Evolutionary conservation across 1,140 invertebrate genomes (phyloP).

Genomic region (Drosophila serrata): DNA sequence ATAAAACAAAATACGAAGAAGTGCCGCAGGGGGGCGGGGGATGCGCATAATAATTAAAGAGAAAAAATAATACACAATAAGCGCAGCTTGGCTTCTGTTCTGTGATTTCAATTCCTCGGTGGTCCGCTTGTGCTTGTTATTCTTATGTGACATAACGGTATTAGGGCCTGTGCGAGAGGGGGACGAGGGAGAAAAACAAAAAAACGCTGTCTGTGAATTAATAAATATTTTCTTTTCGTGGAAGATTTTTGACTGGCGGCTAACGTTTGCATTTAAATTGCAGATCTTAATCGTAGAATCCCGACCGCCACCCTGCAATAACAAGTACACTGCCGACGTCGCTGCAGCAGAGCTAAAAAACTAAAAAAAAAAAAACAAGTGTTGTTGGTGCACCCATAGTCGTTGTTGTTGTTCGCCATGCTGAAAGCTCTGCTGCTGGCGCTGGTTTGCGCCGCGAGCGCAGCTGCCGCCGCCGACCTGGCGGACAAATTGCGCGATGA

Average conservation of each 20-base stretch:
- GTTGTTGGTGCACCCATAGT: constrained; percentile 33
- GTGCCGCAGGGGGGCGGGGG: constrained; percentile 40
- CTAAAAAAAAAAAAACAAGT: constrained; percentile 19
- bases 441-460: constrained; percentile 49
- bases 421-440: constrained; percentile 64
- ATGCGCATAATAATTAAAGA: constrained; percentile 68
- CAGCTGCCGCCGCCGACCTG: constrained; percentile 64
- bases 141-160: constrained; percentile 74
- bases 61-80: constrained; percentile 72
- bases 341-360: constrained; percentile 22
- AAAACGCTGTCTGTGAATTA: constrained; percentile 25
- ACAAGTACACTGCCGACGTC: constrained; percentile 68
- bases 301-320: constrained; percentile 33
- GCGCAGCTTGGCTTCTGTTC: constrained; percentile 50
- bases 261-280: constrained; percentile 62
- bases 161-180: constrained; percentile 27
- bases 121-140: constrained; percentile 47
- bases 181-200: constrained; percentile 23
- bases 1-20: constrained; percentile 25
- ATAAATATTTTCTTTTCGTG: constrained; percentile 33
- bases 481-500: constrained; percentile 85
- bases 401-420: constrained; percentile 30
- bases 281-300: constrained; percentile 63
- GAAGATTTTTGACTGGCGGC: constrained; percentile 11
- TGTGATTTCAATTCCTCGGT: constrained; percentile 24